Evolutionary conservation across 2,113 vertebrate species (phyloP).

Genomic region (Podocnemis expansa): DNA sequence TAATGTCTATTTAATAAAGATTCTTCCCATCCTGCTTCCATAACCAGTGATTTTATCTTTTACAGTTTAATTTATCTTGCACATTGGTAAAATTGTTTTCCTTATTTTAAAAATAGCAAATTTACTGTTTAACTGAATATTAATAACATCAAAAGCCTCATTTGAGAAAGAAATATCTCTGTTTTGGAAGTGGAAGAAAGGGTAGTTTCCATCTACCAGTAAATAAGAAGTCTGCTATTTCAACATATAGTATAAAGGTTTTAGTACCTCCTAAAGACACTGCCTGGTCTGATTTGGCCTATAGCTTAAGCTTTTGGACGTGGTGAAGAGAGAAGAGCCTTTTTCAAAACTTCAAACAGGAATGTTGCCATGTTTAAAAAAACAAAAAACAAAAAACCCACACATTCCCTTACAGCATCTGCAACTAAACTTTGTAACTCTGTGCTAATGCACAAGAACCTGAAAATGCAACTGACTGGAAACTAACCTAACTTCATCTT

Average conservation of each 20-base stretch:
- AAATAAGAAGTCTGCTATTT: background rate
- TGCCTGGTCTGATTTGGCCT: background rate
- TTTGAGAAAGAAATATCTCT: background rate
- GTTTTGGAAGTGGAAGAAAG: background rate
- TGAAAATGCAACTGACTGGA: background rate
- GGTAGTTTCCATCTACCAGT: background rate
- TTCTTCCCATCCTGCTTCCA: background rate
- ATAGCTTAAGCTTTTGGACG: background rate
- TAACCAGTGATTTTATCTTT: background rate
- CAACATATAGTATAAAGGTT: background rate
- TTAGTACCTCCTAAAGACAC: background rate
- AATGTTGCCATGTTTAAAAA: background rate
- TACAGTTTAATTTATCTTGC: background rate
- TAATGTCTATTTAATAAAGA: background rate
- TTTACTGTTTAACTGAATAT: background rate
- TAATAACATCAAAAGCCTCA: background rate
- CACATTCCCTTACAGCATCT: accelerated
- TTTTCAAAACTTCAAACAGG: background rate
- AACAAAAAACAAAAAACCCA: too few species aligned
- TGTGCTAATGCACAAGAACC: accelerated
- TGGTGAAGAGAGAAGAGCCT: accelerated
- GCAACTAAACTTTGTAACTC: background rate
- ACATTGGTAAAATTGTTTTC: background rate
- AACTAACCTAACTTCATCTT: background rate
- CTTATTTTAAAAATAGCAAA: background rate